Percentiles rank a stretch among this genome's conserved stretches.
Conservation (phyloP, 2,888 invertebrate genomes). For the Erebia epiphron region DNA sequence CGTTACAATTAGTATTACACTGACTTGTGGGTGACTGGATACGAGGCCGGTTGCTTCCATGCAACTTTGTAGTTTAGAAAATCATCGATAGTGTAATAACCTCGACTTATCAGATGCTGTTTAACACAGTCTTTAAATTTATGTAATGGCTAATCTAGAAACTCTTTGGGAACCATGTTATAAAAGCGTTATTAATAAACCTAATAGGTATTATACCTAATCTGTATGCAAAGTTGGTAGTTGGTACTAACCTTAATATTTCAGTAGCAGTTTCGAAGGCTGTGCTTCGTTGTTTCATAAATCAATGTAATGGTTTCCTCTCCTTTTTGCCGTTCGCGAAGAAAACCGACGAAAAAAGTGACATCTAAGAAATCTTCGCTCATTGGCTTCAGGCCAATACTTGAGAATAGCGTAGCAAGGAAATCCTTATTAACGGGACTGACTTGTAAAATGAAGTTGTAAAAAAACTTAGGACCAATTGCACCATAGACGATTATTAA, state of each 20-base stretch:
- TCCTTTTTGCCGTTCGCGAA: constrained; percentile 57
- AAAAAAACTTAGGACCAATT: neutral
- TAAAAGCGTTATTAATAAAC: too few species aligned
- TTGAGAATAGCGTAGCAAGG: constrained; percentile 34
- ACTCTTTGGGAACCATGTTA: too few species aligned
- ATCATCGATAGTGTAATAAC: too few species aligned
- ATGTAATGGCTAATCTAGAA: too few species aligned
- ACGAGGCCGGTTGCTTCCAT: too few species aligned
- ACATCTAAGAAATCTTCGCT: constrained; percentile 58
- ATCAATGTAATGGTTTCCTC: constrained; percentile 77
- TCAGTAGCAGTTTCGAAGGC: constrained; percentile 36
- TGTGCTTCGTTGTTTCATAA: constrained; percentile 53
- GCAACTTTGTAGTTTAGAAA: too few species aligned
- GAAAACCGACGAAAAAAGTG: constrained; percentile 57
- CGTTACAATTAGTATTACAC: too few species aligned
- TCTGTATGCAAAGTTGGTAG: constrained; percentile 18
- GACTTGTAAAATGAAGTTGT: neutral
- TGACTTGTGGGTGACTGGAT: too few species aligned
- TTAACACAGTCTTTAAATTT: too few species aligned
- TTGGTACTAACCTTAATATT: constrained; percentile 33
- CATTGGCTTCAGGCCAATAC: constrained; percentile 63
- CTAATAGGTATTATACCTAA: constrained; percentile 6
- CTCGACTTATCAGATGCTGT: too few species aligned
- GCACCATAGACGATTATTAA: too few species aligned
- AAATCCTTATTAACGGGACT: constrained; percentile 1